phyloP scores from a whole-genome alignment of 2,888 invertebrate species.

The Calameuta filiformis region DNA sequence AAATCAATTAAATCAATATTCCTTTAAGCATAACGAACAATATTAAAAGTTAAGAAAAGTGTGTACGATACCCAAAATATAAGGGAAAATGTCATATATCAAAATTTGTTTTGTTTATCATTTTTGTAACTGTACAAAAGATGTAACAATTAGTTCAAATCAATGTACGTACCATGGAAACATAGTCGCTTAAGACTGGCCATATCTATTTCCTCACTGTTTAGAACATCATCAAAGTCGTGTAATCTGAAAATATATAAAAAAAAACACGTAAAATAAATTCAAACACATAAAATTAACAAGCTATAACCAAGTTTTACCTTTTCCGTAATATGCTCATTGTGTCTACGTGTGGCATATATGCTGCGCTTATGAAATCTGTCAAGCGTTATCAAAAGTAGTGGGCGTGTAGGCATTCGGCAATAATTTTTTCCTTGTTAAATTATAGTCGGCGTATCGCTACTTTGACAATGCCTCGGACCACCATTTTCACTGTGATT shows the following conservation, averaged over 20 bases:
- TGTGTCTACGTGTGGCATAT: slow-evolving; percentile 8
- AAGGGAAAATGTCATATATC: no score
- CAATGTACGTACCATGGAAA: slow-evolving; percentile 77
- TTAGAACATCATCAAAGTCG: slow-evolving; percentile 81
- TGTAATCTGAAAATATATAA: slow-evolving; percentile 74
- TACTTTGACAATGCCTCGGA: not conserved
- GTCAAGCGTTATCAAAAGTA: not conserved
- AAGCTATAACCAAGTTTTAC: not conserved
- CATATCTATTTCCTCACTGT: slow-evolving; percentile 78
- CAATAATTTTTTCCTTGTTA: not conserved
- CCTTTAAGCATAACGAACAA: not conserved
- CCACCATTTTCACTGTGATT: not conserved
- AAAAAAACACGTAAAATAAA: slow-evolving; percentile 13
- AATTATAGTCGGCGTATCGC: not conserved
- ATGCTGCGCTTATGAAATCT: not conserved
- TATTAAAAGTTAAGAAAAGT: not conserved
- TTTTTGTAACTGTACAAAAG: not conserved
- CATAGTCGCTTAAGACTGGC: slow-evolving; percentile 76
- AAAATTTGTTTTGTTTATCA: not conserved
- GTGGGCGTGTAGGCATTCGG: not conserved
- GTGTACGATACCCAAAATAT: no score
- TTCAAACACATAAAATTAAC: not conserved
- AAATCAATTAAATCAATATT: not conserved
- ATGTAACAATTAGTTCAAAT: no score
- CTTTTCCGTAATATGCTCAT: slow-evolving; percentile 21